Base-by-base conservation (phyloP, 2,888 invertebrate species). In the Nephrocerus scutellatus region DNA sequence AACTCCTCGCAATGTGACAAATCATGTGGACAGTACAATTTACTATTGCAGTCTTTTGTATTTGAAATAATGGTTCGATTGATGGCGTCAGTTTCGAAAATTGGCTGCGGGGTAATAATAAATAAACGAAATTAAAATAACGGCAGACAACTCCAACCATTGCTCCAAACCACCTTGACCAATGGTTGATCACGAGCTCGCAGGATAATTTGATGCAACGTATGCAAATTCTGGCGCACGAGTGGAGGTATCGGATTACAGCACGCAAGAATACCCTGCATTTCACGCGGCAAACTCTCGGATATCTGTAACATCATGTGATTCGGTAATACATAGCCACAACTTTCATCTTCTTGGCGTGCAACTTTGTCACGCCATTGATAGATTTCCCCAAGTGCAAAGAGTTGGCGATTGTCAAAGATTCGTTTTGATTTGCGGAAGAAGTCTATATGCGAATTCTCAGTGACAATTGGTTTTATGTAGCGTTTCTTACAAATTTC, bases 301-400 rank as follows among this genome's bases (percentile, higher is more conserved):
- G 90, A 79, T 42, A 97, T 85, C 60, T 89, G 81, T 36, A 96
- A 61, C 69, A 98, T 64, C 93, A 95, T 93, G 66, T 96, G 93
- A 68, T 93, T 93, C 0, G 97, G 96, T 41, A 98, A 71, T 30
- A 98, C 84, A 68, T 89, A 97, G 75, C 80, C 82, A 26, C 76
- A 75, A 61, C 95, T 93, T 66, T 98, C 97, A 67, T 98, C 98
- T 57, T 92, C 83, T 37, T 73, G 67, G 19, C 97, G 72, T 0
- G 95, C 92, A 6, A 82, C 73, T 12, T 70, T 58, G 66, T 98
- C 95, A 30, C 98, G 74, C 97, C 97, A 98, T 33, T 74, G 72
- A 65, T 80, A 92, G 10, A 97, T 66, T 54, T 84, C 75, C 49
- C 77, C 77, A 21, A 97, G 71, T 0, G 93, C 95, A 54, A 76